Base-by-base conservation (phyloP, 2,888 invertebrate genomes). In the Chironomus riparius region DNA sequence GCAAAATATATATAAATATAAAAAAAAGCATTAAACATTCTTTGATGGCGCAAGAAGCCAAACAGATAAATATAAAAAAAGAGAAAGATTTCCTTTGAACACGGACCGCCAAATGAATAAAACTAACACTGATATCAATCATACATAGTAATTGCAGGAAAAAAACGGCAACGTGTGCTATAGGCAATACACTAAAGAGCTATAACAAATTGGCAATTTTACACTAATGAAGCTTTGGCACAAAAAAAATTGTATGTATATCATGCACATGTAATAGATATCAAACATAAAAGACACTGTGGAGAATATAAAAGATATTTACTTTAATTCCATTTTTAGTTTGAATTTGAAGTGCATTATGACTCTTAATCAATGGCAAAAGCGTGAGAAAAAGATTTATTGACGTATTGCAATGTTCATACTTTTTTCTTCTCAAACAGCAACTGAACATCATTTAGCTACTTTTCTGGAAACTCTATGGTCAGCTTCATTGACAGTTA, bases 341-440 rank as follows among this genome's bases (percentile, higher is more conserved):
- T n/a, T 12, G 10, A 5, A 56, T 50, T 56, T 18, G 28, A 62
- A 72, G 62, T 72, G 62, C 61, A 72, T 72, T 72, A 72, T 72
- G 72, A 72, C 24, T 71, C 28, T 22, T 72, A 24, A 18, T 48
- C n/a, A 18, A 48, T 28, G 38, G 38, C 38, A 38, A 38, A 38
- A 21, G 61, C 72, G 72, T 72, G 72, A 72, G 72, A 72, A 72
- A 72, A 62, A 72, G 72, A 72, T 72, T 72, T 72, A 61, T 72
- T 18, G 72, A 21, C 28, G 21, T 65, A 38, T 38, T 38, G 65
- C 12, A 12, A 65, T 24, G 38, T 10, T 38, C 38, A 38, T 10
- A 38, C 10, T 38, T 38, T 38, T n/a, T 38, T 38, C 2, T 38
- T 28, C 10, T 38, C 4, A 38, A 38, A 38, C 38, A 10, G 38